Base-by-base conservation (phyloP, 2,888 invertebrate genomes). In the Mechanitis mazaeus region DNA sequence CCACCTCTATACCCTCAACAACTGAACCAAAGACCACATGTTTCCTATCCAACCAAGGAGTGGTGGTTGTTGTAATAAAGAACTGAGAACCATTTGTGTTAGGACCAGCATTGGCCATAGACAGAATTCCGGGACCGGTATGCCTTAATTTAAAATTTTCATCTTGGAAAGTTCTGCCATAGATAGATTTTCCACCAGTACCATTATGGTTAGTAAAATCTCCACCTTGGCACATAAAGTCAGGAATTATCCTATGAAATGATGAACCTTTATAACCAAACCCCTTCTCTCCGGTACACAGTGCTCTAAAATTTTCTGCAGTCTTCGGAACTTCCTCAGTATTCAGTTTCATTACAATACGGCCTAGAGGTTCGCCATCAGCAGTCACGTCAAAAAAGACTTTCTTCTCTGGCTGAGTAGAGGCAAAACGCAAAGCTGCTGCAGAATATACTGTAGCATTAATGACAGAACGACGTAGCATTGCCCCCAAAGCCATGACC, bases 61-160 rank as follows among this genome's bases (percentile, higher is more conserved):
- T 98, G 81, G 97, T 95, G 47, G 94, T 95, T 68, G 97, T 97
- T 68, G 97, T 97, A 74, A 99, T 94, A 86, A 99, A 99, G 91
- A 98, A 99, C 86, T 99, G 98, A 66, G 97, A 97, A 59, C 98
- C 98, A 84, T 98, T 98, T 68, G 98, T 98, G 81, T 97, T 95
- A 38, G 96, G 95, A 33, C 98, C 98, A 75, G 97, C 95, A 85
- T 98, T 98, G 61, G 98, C 98, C 98, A 98, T 98, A 6, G 98
- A 98, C 78, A 98, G 88, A 63, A 94, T 92, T 77, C 98, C 98
- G 65, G 96, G 93, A 65, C 95, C 95, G 63, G 95, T 95, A 85
- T 99, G 98, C 90, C 95, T 97, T 81, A 98, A 90, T 61, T 92
- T 92, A 91, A 99, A 99, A 91, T 98, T 98, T 88, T 99, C 98